These are phyloP conservation scores for Aurelia aurita complex sp. Pacific DNA, from an alignment of 30 jellyfish, hydroid and myxozoan species.

Conservation along the genomic window DNA sequence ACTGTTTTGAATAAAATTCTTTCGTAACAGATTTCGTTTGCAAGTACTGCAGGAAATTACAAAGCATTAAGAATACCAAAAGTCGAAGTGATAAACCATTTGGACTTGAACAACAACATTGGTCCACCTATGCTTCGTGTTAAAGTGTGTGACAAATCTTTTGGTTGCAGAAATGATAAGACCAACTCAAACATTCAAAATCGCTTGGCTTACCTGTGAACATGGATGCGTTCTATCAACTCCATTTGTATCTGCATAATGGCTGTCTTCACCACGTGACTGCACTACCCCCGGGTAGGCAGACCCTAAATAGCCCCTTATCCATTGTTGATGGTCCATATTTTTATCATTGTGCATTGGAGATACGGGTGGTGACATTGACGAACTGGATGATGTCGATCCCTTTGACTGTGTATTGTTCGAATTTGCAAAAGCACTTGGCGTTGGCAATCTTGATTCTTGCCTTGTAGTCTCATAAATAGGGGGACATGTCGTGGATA, in stretches of 20 bases:
- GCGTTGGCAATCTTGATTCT: slow-evolving; percentile 47
- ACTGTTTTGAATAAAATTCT: too few relatives aligned
- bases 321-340: slow-evolving; percentile 6
- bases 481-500: slow-evolving; percentile 93
- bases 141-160: too few relatives aligned
- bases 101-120: too few relatives aligned
- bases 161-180: too few relatives aligned
- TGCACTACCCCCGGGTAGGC: slow-evolving; percentile 29
- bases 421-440: slow-evolving; percentile 1
- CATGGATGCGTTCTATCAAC: slow-evolving; percentile 56
- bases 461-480: slow-evolving; percentile 87
- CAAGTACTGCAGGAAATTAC: too few relatives aligned
- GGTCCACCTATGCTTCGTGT: too few relatives aligned
- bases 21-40: too few relatives aligned
- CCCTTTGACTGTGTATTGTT: slow-evolving; percentile 28
- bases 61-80: too few relatives aligned
- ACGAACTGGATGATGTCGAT: slow-evolving; percentile 67
- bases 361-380: slow-evolving; percentile 90
- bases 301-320: slow-evolving; percentile 23
- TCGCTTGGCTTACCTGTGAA: slow-evolving; percentile 12
- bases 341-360: slow-evolving; percentile 55
- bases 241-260: slow-evolving; percentile 47
- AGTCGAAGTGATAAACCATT: too few relatives aligned
- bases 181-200: too few relatives aligned
- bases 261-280: slow-evolving; percentile 68